phyloP scores from a whole-genome alignment of 2,888 invertebrate species.

The Trachelus iudaicus region DNA sequence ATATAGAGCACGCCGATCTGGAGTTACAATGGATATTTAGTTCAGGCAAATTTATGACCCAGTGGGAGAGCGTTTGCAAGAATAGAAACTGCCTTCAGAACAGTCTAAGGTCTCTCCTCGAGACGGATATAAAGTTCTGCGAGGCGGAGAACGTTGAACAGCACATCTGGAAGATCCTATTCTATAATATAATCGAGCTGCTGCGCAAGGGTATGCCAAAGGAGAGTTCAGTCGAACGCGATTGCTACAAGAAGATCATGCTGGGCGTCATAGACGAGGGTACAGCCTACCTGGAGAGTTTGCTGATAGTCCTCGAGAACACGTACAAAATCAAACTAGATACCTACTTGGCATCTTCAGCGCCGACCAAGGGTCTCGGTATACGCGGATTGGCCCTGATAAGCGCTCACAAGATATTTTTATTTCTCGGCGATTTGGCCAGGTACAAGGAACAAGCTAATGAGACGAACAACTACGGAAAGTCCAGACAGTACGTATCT shows the following conservation, averaged over 20 bases:
- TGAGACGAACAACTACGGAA: constrained; percentile 83
- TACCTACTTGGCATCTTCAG: constrained; percentile 67
- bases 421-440: constrained; percentile 92
- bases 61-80: constrained; percentile 75
- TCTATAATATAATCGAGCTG: constrained; percentile 88
- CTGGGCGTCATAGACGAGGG: constrained; percentile 83
- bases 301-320: constrained; percentile 79
- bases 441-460: constrained; percentile 89
- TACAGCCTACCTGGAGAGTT: constrained; percentile 79
- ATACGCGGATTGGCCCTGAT: constrained; percentile 81
- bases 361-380: constrained; percentile 73
- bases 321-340: constrained; percentile 79
- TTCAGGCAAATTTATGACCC: constrained; percentile 71
- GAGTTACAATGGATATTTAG: constrained; percentile 75
- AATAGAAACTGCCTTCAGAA: constrained; percentile 76
- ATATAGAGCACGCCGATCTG: constrained; percentile 76
- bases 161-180: constrained; percentile 91
- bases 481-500: constrained; percentile 75
- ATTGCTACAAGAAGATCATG: constrained; percentile 74
- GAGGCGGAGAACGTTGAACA: constrained; percentile 89
- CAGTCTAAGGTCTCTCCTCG: constrained; percentile 75
- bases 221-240: constrained; percentile 72
- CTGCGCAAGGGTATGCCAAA: constrained; percentile 75
- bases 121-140: constrained; percentile 87
- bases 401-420: constrained; percentile 86